Conservation (phyloP, 1,140 invertebrate species). For the Zaprionus davidi region DNA sequence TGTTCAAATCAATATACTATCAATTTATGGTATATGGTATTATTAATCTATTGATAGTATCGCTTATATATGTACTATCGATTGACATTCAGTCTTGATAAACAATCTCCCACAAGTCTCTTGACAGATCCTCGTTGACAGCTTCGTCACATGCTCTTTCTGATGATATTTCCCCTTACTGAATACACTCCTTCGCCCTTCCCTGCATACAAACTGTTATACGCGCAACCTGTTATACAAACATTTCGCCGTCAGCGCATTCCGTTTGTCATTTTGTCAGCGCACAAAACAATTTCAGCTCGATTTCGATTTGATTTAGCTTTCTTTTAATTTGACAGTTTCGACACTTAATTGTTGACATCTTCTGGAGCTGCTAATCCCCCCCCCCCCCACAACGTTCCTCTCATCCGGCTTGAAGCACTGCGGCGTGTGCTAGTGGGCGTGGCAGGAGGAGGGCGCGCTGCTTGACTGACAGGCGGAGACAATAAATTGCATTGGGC, state of each 20-base stretch:
- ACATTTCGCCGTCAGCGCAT: not conserved
- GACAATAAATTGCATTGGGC: slow-evolving; percentile 65
- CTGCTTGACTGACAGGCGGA: not conserved
- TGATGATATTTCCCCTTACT: not conserved
- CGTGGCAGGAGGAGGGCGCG: not conserved
- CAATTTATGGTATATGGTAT: too few species aligned
- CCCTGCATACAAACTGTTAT: not conserved
- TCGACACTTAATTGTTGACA: slow-evolving; percentile 65
- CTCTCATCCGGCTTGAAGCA: not conserved
- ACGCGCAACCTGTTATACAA: not conserved
- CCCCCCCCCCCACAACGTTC: too few species aligned
- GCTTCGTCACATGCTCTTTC: not conserved
- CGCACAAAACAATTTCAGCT: slow-evolving; percentile 51
- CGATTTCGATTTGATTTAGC: slow-evolving; percentile 36
- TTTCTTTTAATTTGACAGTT: slow-evolving; percentile 60
- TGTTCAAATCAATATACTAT: too few species aligned
- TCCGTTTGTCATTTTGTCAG: slow-evolving; percentile 46
- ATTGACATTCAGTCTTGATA: not conserved
- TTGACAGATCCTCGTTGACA: not conserved
- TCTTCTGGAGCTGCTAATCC: not conserved
- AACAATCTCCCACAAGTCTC: not conserved
- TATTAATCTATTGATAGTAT: not conserved
- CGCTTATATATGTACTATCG: not conserved
- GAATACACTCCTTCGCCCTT: not conserved
- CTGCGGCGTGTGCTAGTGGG: not conserved